Conservation (phyloP, 2,888 invertebrate species). For the Pseudococcus longispinus region DNA sequence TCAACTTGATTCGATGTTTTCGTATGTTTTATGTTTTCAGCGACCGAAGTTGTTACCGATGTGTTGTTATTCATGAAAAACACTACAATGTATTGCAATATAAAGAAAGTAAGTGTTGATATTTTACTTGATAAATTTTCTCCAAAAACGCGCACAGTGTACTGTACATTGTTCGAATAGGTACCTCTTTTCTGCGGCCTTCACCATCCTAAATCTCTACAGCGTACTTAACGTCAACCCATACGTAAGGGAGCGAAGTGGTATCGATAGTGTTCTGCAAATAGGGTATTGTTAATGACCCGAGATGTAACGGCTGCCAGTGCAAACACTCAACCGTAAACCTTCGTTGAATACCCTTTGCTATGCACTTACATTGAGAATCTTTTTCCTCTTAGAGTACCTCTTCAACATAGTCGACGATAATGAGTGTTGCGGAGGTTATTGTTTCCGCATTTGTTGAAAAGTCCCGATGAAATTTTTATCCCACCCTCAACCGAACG, state of each 20-base stretch:
- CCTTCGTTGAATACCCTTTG: conserved; percentile 14
- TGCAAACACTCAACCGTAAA: conserved; percentile 21
- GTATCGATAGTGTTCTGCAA: conserved; percentile 17
- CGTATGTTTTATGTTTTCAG: conserved; percentile 67
- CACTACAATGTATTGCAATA: conserved; percentile 94
- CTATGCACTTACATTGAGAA: conserved; percentile 7
- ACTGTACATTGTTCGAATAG: background rate
- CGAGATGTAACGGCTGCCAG: conserved; percentile 21
- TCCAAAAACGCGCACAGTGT: background rate
- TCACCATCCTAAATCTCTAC: background rate
- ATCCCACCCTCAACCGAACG: background rate
- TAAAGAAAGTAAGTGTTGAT: conserved; percentile 89
- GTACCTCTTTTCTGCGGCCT: background rate
- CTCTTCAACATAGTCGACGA: background rate
- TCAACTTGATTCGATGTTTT: background rate
- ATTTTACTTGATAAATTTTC: conserved; percentile 23
- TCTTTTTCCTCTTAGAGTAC: background rate
- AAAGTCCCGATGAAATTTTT: background rate
- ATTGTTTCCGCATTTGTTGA: conserved; percentile 4
- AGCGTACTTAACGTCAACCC: conserved; percentile 10
- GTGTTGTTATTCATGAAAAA: conserved; percentile 94
- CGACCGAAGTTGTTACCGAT: conserved; percentile 85
- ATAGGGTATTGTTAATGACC: conserved; percentile 31
- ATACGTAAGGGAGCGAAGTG: background rate
- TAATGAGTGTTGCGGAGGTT: conserved; percentile 17